phyloP scores from a whole-genome alignment of 2,113 vertebrate genomes.

The Aphyosemion australe region DNA sequence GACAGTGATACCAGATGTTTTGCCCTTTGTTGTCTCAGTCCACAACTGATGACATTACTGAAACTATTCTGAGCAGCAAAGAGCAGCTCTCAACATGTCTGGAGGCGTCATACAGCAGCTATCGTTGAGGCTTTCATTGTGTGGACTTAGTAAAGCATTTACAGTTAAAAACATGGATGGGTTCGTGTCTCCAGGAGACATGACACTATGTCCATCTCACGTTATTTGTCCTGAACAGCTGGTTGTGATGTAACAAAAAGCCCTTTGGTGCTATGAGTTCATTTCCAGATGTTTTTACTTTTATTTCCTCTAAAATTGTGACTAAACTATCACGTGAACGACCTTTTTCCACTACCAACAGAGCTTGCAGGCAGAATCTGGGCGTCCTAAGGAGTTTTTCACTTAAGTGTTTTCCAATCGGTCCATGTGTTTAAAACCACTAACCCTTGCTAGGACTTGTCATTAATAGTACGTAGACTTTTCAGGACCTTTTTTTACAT shows the following conservation, averaged over 20 bases:
- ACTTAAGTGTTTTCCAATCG: constrained; percentile 24
- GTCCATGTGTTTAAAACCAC: constrained; percentile 27
- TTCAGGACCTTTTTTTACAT: background rate
- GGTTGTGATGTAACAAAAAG: constrained; percentile 63
- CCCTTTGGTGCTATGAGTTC: constrained; percentile 43
- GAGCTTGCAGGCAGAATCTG: constrained; percentile 17
- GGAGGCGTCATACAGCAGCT: constrained; percentile 34
- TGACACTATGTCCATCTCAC: constrained; percentile 33
- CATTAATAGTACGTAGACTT: background rate
- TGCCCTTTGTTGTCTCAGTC: constrained; percentile 46
- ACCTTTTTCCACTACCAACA: constrained; percentile 14
- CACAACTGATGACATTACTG: constrained; percentile 54
- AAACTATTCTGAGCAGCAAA: constrained; percentile 37
- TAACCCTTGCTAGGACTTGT: background rate
- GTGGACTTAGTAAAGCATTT: constrained; percentile 41
- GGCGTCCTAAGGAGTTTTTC: constrained; percentile 18
- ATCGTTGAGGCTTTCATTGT: constrained; percentile 48
- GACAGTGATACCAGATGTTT: constrained; percentile 53
- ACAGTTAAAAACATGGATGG: constrained; percentile 30
- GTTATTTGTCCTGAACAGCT: constrained; percentile 50
- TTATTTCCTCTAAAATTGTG: constrained; percentile 26
- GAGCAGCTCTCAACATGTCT: constrained; percentile 64
- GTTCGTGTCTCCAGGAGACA: background rate
- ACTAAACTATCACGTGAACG: constrained; percentile 29
- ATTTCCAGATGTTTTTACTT: constrained; percentile 29